Evolutionary conservation across 2,113 vertebrate species (phyloP).

Genomic region (Falco punctatus): DNA sequence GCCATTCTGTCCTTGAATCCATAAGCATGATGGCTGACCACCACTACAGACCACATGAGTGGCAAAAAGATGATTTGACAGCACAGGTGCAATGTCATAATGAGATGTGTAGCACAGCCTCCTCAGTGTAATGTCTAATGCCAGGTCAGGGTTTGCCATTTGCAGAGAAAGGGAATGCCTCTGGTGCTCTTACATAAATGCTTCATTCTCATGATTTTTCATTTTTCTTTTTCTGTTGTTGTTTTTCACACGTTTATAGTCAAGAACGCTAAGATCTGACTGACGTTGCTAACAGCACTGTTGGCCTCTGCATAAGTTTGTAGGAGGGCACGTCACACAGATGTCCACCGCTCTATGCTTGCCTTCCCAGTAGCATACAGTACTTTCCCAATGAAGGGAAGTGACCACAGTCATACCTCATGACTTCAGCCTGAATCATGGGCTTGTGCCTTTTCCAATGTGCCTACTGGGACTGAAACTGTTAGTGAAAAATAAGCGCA

Average conservation of each 20-base stretch:
- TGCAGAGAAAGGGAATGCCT: background rate
- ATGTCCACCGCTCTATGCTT: background rate
- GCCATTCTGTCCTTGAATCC: background rate
- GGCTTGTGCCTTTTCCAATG: background rate
- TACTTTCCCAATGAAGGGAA: background rate
- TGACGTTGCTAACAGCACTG: background rate
- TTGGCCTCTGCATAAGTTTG: background rate
- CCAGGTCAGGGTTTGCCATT: background rate
- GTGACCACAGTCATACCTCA: background rate
- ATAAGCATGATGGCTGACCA: rapidly evolving
- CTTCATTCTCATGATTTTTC: background rate
- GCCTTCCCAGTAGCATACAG: background rate
- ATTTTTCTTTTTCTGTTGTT: background rate
- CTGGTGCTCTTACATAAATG: background rate
- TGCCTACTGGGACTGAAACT: background rate
- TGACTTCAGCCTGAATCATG: background rate
- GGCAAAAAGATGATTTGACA: background rate
- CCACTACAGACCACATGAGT: background rate
- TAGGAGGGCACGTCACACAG: background rate
- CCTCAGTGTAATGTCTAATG: background rate
- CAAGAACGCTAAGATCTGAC: background rate
- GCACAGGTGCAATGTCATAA: background rate
- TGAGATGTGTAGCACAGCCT: rapidly evolving
- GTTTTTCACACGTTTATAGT: background rate
- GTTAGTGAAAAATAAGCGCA: background rate